Evolutionary conservation across 2,797 vertebrate genomes (phyloP).

Genomic region (Amphiprion clarkii): DNA sequence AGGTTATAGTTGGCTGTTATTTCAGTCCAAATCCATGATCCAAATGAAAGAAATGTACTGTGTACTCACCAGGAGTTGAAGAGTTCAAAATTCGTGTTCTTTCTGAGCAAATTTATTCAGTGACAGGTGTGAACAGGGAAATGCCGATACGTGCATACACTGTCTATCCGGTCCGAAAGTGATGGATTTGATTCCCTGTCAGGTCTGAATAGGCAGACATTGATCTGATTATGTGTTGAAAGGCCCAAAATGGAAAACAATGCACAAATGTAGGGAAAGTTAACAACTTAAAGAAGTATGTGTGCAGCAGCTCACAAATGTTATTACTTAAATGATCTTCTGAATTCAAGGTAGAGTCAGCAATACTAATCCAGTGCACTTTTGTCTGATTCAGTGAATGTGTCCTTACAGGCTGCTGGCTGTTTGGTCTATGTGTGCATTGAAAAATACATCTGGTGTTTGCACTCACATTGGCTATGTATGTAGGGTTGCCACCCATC

Average conservation of each 20-base stretch:
- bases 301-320: background rate
- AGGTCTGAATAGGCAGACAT: background rate
- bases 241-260: conserved; percentile 8
- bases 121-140: conserved; percentile 7
- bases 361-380: too few relatives aligned
- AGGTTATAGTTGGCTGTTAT: conserved; percentile 41
- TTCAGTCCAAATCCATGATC: conserved; percentile 18
- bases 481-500: too few relatives aligned
- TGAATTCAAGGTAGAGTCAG: background rate
- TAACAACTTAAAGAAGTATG: too few relatives aligned
- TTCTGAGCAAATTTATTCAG: conserved; percentile 13
- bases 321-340: too few relatives aligned
- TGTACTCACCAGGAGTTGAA: background rate
- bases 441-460: too few relatives aligned
- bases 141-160: conserved; percentile 3
- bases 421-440: too few relatives aligned
- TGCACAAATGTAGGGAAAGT: too few relatives aligned
- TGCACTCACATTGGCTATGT: too few relatives aligned
- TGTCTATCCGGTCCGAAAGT: conserved; percentile 3
- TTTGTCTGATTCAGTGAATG: too few relatives aligned
- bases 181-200: background rate
- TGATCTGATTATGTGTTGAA: conserved; percentile 7
- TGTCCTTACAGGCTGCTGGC: too few relatives aligned
- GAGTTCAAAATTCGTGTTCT: background rate
- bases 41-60: conserved; percentile 20